A percentile compares a stretch with the other conserved stretches of the same genome.
Conservation (phyloP, 2,113 vertebrate species). For the Myocastor coypus region DNA sequence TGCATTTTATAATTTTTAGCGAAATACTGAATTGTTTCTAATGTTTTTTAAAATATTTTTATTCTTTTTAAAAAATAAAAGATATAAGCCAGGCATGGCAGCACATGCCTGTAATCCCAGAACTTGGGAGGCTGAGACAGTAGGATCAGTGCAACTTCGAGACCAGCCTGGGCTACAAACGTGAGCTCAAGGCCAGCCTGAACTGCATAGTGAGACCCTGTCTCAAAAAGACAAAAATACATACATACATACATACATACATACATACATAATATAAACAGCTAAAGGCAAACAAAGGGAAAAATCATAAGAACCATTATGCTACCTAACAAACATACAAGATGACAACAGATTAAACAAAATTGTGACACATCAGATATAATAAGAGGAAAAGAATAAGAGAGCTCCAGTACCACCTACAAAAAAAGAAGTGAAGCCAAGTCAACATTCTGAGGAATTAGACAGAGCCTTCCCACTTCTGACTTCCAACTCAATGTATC, state of each 20-base stretch:
- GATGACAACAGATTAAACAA: slow-evolving; percentile 12
- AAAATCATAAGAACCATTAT: neutral
- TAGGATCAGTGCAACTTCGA: no score
- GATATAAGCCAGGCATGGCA: neutral
- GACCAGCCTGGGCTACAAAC: no score
- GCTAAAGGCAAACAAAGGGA: slow-evolving; percentile 34
- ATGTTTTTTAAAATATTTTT: no score
- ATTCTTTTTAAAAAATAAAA: neutral
- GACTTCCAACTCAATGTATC: slow-evolving; percentile 5
- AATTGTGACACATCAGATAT: slow-evolving; percentile 7
- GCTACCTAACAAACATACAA: slow-evolving; percentile 45
- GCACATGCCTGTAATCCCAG: no score
- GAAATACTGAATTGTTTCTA: no score
- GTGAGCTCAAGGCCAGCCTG: no score
- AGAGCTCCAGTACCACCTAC: neutral
- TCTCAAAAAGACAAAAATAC: no score
- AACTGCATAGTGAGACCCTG: no score
- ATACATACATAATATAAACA: neutral
- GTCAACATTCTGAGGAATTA: slow-evolving; percentile 22
- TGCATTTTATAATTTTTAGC: no score
- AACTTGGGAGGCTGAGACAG: no score
- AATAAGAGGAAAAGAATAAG: slow-evolving; percentile 1
- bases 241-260: no score
- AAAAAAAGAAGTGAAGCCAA: slow-evolving; percentile 19
- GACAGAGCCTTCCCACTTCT: neutral